Evolutionary conservation across 2,888 invertebrate genomes (phyloP).

Genomic region (Aphidius colemani): DNA sequence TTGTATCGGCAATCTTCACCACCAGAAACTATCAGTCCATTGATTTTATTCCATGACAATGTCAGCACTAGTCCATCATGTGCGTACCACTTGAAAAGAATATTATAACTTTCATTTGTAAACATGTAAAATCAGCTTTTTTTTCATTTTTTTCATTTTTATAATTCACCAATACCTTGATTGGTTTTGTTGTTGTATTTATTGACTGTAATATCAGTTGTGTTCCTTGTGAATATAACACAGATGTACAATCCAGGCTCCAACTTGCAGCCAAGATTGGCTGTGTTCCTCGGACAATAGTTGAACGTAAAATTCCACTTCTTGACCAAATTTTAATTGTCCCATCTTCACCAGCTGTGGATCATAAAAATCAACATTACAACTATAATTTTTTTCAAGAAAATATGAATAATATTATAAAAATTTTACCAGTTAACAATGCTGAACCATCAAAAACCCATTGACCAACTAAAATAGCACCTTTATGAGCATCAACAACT

Average conservation of each 20-base stretch:
- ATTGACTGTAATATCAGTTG: slow-evolving; percentile 73
- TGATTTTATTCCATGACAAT: slow-evolving; percentile 93
- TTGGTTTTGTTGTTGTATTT: slow-evolving; percentile 74
- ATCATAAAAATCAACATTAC: slow-evolving; percentile 15
- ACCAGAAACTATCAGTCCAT: slow-evolving; percentile 90
- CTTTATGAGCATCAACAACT: slow-evolving; percentile 88
- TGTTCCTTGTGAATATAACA: slow-evolving; percentile 73
- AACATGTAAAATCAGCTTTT: slow-evolving; percentile 11
- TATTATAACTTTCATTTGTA: no score
- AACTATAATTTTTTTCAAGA: neutral
- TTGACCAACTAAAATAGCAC: slow-evolving; percentile 84
- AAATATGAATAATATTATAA: neutral
- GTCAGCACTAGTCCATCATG: slow-evolving; percentile 93
- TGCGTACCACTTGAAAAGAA: slow-evolving; percentile 82
- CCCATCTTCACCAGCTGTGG: slow-evolving; percentile 92
- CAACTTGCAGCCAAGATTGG: slow-evolving; percentile 87
- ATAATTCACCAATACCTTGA: slow-evolving; percentile 63
- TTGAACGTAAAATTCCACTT: slow-evolving; percentile 90
- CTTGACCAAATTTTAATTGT: slow-evolving; percentile 96
- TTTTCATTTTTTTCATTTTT: neutral
- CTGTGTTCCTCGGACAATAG: slow-evolving; percentile 79
- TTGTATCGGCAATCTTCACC: slow-evolving; percentile 93
- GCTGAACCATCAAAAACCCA: slow-evolving; percentile 97
- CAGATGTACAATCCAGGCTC: slow-evolving; percentile 74
- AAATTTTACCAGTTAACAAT: slow-evolving; percentile 69